Conservation (phyloP, 2,888 invertebrate genomes). For the Platycnemis pennipes region DNA sequence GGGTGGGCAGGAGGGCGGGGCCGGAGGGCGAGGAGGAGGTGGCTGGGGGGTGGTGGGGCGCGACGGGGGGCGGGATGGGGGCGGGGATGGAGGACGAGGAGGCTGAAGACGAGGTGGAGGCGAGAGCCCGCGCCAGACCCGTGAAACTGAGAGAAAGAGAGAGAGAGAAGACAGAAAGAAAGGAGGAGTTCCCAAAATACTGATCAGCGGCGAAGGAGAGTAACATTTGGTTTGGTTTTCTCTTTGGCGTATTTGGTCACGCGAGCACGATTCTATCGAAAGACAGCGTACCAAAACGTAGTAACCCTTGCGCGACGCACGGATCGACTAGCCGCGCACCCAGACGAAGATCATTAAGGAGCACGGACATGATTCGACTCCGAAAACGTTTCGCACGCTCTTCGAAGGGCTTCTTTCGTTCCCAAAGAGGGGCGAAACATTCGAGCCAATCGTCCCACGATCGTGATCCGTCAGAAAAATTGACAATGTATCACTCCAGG, state of each 20-base stretch:
- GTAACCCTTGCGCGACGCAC: background rate
- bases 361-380: background rate
- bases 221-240: background rate
- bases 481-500: background rate
- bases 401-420: background rate
- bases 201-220: background rate
- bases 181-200: conserved; percentile 56
- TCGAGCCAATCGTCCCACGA: background rate
- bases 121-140: conserved; percentile 69
- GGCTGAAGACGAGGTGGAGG: conserved; percentile 65
- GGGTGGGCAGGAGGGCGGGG: conserved; percentile 29
- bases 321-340: background rate
- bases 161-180: conserved; percentile 65
- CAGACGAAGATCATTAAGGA: background rate
- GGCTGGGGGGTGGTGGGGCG: conserved; percentile 24
- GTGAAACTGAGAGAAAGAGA: conserved; percentile 65
- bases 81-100: conserved; percentile 57
- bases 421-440: conserved; percentile 6
- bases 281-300: too few species aligned
- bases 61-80: conserved; percentile 35
- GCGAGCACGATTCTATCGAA: background rate
- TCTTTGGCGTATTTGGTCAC: background rate
- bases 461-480: background rate
- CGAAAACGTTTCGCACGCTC: background rate
- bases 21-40: conserved; percentile 37